Base-by-base conservation (phyloP, 2,797 vertebrate genomes). In the Myotis vivesi region DNA sequence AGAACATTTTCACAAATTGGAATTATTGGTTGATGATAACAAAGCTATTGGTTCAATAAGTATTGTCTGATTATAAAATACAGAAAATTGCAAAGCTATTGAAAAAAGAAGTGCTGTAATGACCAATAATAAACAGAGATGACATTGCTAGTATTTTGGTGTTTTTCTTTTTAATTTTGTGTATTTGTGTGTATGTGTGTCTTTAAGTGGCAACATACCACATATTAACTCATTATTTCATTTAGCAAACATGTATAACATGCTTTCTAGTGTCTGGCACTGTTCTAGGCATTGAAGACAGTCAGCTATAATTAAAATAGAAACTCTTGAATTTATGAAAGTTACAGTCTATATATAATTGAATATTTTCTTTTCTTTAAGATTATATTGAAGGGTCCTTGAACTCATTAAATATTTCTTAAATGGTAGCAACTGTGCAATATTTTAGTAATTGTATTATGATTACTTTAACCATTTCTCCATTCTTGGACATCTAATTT, bases 401-500 rank as follows among this genome's bases (percentile, higher is more conserved):
- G 22, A 51, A 46, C 23, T 53, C 59, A 81, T 71, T 84, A 88
- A 87, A 82, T 92, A 86, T 41, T 71, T 55, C 72, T 89, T 82
- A 92, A 94, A 46, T 79, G 30, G 4, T 30, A 69, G 23, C 33
- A 80, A 92, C 51, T 77, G 2, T 64, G 15, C 23, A 83, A 13
- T 72, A 13, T 83, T 83, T 92, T 17, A 59, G 66, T 49, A 46
- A 8, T 86, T 44, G 11, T 53, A 83, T 79, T 22, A 84, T 30
- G 17, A 90, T 68, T 51, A 49, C 88, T 80, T 92, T 93, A 88
- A 17, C 38, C n/a, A 84, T 57, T 90, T 89, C 28, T 12, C 23
- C 87, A 87, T 57, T 91, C 33, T 84, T 66, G 6, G 44, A 82
- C 87, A 7, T 75, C 12, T 88, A 64, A 41, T 85, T 93, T 73